A percentile compares a stretch with the other conserved stretches of the same genome.
These are phyloP conservation scores for Xanthorhoe designata DNA, from an alignment of 2,888 invertebrate species.

Conservation along the genomic window DNA sequence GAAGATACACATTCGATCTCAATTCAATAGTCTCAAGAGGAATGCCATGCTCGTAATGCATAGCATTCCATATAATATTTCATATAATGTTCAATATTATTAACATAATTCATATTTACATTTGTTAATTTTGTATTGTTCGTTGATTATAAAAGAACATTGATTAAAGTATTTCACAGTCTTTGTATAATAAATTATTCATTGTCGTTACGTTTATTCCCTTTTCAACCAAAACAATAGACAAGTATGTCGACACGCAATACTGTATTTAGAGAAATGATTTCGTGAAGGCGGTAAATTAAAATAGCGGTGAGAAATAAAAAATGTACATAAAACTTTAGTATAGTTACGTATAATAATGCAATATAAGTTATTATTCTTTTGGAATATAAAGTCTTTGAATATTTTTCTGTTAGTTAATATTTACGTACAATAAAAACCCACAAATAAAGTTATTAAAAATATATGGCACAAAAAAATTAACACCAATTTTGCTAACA, in stretches of 20 bases:
- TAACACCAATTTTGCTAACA: no score
- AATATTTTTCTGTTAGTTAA: no score
- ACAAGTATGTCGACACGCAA: conserved; percentile 2
- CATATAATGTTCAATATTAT: no score
- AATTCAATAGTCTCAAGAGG: no score
- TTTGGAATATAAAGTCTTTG: neutral
- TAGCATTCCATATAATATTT: no score
- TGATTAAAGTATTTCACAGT: neutral
- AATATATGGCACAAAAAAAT: no score
- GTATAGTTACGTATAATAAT: neutral
- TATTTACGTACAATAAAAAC: no score
- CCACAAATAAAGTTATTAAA: no score
- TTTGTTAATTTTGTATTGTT: neutral
- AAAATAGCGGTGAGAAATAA: neutral
- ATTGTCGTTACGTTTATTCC: neutral
- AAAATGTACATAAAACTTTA: neutral
- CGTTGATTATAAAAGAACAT: neutral
- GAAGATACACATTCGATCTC: no score
- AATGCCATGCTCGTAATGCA: no score
- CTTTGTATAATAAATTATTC: conserved; percentile 4
- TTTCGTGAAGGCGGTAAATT: neutral
- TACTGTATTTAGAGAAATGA: conserved; percentile 13
- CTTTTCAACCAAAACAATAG: conserved; percentile 2
- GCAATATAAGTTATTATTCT: neutral
- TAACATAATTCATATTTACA: no score